Evolutionary conservation across 2,888 invertebrate species (phyloP), one percentile per base, ranked within the genome.

Genomic region (Kryphioiulus occultus): DNA sequence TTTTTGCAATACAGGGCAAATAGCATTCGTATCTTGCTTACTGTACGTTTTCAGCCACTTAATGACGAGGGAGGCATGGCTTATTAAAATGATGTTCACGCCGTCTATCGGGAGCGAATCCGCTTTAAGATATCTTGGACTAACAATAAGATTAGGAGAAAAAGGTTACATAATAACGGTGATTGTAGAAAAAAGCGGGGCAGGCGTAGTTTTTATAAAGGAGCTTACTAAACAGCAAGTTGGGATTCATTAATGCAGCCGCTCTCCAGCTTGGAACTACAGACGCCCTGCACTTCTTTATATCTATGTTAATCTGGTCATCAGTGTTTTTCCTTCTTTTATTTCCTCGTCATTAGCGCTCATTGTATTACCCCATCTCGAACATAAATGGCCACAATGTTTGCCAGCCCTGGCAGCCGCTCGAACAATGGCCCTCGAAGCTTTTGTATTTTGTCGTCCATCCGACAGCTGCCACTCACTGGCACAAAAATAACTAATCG

Each of bases 401-500:
- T 87, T 87, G 87, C 87, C 32, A 12, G 39, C 35, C 5, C 30
- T 30, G 22, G 22, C 84, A 39, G 35, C 35, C 19, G 84, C 22
- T 4, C 42, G 15, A 85, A 86, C 47, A 86, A 44, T 86, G 53
- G 59, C 86, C 53, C 86, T 44, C 32, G 30, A 22, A 26, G 42
- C 86, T 86, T 86, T 86, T 39, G 53, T 47, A 10, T 86, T 86
- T 30, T 86, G 53, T 47, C 44, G 59, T 86, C 86, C 86, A 53
- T 86, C 44, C 59, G 86, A 86, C 59, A 86, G 86, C 86, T 86
- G 86, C 86, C 86, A 86, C 53, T 86, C 86, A 86, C 30, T 84
- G 12, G 39, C 26, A 39, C 44, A 85, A 85, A 85, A 85, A 35
- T 26, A 42, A 85, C 85, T 85, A 85, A 85, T 85, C 85, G 44